phyloP scores from a whole-genome alignment of 1,140 invertebrate species.

The Megathymus violae region DNA sequence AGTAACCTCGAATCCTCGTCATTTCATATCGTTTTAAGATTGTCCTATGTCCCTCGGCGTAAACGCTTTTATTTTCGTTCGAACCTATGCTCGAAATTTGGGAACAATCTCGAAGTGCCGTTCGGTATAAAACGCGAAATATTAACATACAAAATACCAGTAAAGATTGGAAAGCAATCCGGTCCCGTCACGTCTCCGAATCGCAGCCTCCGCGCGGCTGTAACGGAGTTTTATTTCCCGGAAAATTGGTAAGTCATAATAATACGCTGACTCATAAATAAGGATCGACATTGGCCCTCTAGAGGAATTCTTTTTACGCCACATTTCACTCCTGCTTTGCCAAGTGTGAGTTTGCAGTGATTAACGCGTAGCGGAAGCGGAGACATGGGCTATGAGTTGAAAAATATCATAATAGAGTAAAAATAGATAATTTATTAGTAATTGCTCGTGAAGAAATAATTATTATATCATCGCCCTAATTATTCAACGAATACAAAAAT shows the following conservation, averaged over 20 bases:
- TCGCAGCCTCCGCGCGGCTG: constrained; percentile 48
- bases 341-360: constrained; percentile 22
- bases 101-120: constrained; percentile 10
- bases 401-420: too few relatives aligned
- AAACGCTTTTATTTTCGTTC: constrained; percentile 13
- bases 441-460: too few relatives aligned
- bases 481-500: too few relatives aligned
- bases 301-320: constrained; percentile 72
- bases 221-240: constrained; percentile 75
- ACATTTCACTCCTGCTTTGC: constrained; percentile 65
- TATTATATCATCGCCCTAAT: too few relatives aligned
- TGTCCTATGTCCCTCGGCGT: constrained; percentile 13
- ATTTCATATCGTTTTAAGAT: constrained; percentile 5
- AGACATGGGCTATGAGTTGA: not conserved
- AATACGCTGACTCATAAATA: constrained; percentile 79
- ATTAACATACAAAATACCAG: constrained; percentile 68
- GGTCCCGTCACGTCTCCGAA: constrained; percentile 55
- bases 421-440: too few relatives aligned
- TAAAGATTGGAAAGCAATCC: constrained; percentile 69
- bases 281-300: constrained; percentile 76
- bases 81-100: constrained; percentile 13
- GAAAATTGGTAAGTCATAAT: constrained; percentile 81
- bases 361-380: constrained; percentile 8
- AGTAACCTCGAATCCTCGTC: not conserved
- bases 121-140: constrained; percentile 40